A percentile compares a stretch with the other conserved stretches of the same genome.
These are phyloP conservation scores for Lycodopsis pacificus DNA, from an alignment of 2,797 vertebrate species.

Conservation along the genomic window DNA sequence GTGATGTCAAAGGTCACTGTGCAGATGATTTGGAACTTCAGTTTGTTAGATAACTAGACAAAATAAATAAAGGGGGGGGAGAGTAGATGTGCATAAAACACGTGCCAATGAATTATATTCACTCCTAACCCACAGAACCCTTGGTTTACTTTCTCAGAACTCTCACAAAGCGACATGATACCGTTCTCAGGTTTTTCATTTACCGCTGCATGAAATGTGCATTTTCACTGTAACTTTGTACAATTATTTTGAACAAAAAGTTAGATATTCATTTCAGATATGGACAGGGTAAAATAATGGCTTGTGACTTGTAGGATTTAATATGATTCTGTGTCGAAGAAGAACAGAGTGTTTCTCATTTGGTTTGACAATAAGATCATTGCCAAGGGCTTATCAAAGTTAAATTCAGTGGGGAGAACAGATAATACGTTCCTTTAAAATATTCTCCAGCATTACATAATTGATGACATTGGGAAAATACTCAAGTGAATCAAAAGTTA, in stretches of 20 bases:
- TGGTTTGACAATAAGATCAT: conserved; percentile 19
- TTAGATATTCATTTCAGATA: conserved; percentile 7
- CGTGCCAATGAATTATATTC: conserved; percentile 15
- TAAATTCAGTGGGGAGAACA: conserved; percentile 39
- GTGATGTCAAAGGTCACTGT: not conserved
- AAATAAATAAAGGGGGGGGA: not conserved
- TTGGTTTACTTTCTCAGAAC: conserved; percentile 9
- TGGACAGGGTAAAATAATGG: not conserved
- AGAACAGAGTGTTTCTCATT: conserved; percentile 26
- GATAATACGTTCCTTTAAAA: conserved; percentile 48
- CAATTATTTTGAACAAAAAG: not conserved
- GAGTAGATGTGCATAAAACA: not conserved
- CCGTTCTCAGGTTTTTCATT: conserved; percentile 20
- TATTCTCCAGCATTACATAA: conserved; percentile 61
- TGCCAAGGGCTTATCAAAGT: conserved; percentile 33
- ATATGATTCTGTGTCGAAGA: not conserved
- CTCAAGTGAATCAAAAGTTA: conserved; percentile 67
- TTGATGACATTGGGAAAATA: conserved; percentile 66
- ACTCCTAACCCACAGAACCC: not conserved
- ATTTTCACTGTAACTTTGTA: conserved; percentile 20
- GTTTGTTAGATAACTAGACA: not conserved
- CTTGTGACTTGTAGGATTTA: not conserved
- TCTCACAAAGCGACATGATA: conserved; percentile 31
- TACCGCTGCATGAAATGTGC: conserved; percentile 23
- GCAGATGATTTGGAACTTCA: not conserved